Evolutionary conservation across 2,888 invertebrate species (phyloP).

Genomic region (Nematopogon swammerdamellus): DNA sequence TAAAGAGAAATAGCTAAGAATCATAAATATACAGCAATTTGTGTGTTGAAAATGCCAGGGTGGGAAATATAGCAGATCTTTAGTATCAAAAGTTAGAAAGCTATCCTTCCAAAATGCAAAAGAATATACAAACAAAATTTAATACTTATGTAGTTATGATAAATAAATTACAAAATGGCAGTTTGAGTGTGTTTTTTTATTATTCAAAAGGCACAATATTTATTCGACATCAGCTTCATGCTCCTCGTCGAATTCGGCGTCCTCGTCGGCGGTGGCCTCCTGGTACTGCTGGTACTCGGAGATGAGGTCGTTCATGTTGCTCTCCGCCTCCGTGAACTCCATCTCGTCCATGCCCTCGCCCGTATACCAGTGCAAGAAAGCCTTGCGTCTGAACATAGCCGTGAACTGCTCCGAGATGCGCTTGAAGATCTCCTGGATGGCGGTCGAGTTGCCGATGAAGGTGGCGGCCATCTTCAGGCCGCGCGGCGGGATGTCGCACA

Average conservation of each 20-base stretch:
- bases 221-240: constrained; percentile 70
- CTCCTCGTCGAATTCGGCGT: constrained; percentile 78
- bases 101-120: no score
- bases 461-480: constrained; percentile 94
- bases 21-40: no score
- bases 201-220: constrained; percentile 48
- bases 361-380: constrained; percentile 98
- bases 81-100: constrained; percentile 27
- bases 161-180: no score
- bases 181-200: no score
- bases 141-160: no score
- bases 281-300: constrained; percentile 95
- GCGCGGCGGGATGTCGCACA: constrained; percentile 80
- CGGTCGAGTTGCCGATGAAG: constrained; percentile 91
- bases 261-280: constrained; percentile 82
- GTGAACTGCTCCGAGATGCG: constrained; percentile 89
- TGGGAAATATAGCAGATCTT: no score
- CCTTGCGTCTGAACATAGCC: constrained; percentile 95
- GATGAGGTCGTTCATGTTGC: constrained; percentile 95
- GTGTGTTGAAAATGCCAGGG: no score
- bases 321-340: constrained; percentile 94
- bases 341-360: constrained; percentile 97
- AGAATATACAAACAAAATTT: no score
- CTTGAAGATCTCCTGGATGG: constrained; percentile 91
- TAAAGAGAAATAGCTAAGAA: no score